Evolutionary conservation across 2,113 vertebrate species (phyloP), one percentile per base, ranked within the genome.

Genomic region (Mirounga angustirostris): DNA sequence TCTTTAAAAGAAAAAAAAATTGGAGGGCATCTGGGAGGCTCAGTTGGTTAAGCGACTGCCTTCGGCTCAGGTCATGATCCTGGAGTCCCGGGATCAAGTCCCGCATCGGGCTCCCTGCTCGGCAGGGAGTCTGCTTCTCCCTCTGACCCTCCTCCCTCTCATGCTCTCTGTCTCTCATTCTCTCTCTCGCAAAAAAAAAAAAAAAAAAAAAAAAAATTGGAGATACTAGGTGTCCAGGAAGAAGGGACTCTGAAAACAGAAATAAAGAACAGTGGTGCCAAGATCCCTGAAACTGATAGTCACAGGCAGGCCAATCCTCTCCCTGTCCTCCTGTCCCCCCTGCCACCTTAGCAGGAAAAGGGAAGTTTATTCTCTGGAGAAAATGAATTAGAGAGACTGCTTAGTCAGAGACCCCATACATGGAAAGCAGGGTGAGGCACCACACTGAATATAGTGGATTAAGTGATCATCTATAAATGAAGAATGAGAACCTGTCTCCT

Each of bases 381-480:
- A 86, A 89, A 69, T 40, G 65, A 85, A 11, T 7, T 7, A 33
- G 40, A 36, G 30, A 74, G 30, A 81, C 0, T 82, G 36, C 21
- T 22, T 22, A 71, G 33, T 54, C 56, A 91, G 33, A 56, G 43
- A 43, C 21, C 4, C 8, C 7, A 67, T 16, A 28, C 74, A 59
- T 4, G 21, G 59, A 33, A 58, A 28, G 59, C 16, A 54, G 10
- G 2, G 54, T 16, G 30, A 71, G 54, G 26, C 19, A n/a, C 28
- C 28, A 40, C 0, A 18, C 15, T 3, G 12, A 71, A 78, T 1
- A 30, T 0, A 3, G 43, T 15, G 11, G 50, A 59, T 30, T 5
- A 52, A 90, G 58, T 26, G 18, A 71, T 28, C 19, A 33, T 28
- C 74, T 19, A 46, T 16, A 24, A 13, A 40, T 5, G 6, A 95